Percentiles rank a stretch among this genome's conserved stretches.
Evolutionary conservation across 2,113 vertebrate species (phyloP).

Genomic region (Rhea americana): DNA sequence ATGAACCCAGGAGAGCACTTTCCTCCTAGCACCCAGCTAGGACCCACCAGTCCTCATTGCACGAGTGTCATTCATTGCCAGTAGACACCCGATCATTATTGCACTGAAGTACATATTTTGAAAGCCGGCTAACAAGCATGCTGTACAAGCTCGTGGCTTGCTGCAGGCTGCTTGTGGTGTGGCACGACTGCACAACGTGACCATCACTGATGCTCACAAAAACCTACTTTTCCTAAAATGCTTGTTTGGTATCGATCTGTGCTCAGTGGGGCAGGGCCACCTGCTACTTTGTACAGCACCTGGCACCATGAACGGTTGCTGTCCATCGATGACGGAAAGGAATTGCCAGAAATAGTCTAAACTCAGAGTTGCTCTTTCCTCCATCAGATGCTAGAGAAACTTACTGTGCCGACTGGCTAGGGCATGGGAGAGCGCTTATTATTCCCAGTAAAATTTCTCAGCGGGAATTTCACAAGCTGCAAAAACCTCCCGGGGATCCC

Average conservation of each 20-base stretch:
- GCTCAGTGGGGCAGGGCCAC: fast-evolving
- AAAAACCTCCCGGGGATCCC: neutral
- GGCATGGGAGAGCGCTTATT: neutral
- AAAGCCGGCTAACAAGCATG: neutral
- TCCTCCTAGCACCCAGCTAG: neutral
- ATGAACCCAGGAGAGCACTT: neutral
- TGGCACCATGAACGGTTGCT: fast-evolving
- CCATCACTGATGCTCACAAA: neutral
- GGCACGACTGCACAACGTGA: no score
- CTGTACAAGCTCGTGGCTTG: neutral
- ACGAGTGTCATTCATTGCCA: neutral
- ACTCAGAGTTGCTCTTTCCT: neutral
- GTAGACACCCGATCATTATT: neutral
- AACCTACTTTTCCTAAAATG: neutral
- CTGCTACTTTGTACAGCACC: neutral
- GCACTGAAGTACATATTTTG: neutral
- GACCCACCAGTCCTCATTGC: neutral
- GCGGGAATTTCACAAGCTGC: slow-evolving; percentile 1
- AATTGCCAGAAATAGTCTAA: neutral
- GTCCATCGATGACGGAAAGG: neutral
- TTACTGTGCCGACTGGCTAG: fast-evolving
- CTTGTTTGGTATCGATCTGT: neutral
- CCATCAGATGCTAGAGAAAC: neutral
- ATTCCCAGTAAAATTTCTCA: neutral
- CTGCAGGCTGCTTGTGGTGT: neutral